Conservation (phyloP, 1,140 invertebrate genomes). For the Ceratosolen solmsi region DNA sequence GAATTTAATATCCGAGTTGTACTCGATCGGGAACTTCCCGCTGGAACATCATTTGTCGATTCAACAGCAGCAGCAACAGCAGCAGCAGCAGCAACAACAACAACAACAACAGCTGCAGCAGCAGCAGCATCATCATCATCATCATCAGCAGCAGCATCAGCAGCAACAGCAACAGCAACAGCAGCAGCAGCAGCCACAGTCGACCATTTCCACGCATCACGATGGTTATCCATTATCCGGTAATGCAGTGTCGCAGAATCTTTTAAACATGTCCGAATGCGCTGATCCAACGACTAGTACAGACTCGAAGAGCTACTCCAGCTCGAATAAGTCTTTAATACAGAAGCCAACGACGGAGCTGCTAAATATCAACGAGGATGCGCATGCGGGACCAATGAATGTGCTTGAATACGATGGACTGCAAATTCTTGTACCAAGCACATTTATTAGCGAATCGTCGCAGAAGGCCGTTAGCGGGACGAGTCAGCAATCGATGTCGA, state of each 20-base stretch:
- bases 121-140: background rate
- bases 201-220: constrained; percentile 52
- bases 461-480: constrained; percentile 72
- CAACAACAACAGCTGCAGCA: background rate
- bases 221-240: constrained; percentile 58
- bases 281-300: constrained; percentile 62
- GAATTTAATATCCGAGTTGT: constrained; percentile 39
- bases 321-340: constrained; percentile 59
- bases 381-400: constrained; percentile 71
- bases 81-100: constrained; percentile 6
- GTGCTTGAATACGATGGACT: constrained; percentile 72
- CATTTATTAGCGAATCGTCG: constrained; percentile 72
- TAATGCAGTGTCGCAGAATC: constrained; percentile 58
- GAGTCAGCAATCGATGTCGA: constrained; percentile 71
- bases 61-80: background rate
- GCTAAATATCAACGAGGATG: constrained; percentile 71
- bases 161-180: constrained; percentile 9
- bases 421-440: constrained; percentile 71
- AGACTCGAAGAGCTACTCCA: constrained; percentile 64
- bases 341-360: constrained; percentile 68
- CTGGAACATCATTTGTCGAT: background rate
- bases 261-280: constrained; percentile 64
- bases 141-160: background rate
- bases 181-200: background rate
- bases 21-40: constrained; percentile 10